Percentiles rank a stretch among this genome's conserved stretches.
Evolutionary conservation across 2,113 vertebrate species (phyloP).

Genomic region (Gulo gulo): DNA sequence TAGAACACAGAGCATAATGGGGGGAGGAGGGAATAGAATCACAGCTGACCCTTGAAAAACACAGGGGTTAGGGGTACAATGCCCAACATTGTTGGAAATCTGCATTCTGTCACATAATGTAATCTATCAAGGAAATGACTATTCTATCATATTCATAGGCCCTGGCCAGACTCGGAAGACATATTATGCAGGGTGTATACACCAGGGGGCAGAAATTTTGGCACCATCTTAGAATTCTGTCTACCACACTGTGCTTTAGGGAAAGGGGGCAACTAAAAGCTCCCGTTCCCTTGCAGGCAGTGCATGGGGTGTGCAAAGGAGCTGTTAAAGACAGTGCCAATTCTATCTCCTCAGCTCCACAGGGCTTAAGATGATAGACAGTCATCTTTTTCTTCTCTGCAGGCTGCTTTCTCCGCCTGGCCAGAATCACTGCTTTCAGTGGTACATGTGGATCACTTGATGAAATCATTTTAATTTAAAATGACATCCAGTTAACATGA

Average conservation of each 20-base stretch:
- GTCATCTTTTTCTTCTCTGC: constrained; percentile 19
- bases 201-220: background rate
- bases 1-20: no score
- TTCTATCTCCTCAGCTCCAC: constrained; percentile 13
- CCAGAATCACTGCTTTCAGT: background rate
- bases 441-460: background rate
- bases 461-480: constrained; percentile 57
- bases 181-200: background rate
- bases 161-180: background rate
- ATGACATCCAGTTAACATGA: background rate
- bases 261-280: background rate
- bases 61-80: no score
- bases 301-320: background rate
- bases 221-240: background rate
- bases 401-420: constrained; percentile 1
- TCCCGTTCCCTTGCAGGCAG: background rate
- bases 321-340: background rate
- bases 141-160: background rate
- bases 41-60: no score
- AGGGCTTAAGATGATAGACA: background rate
- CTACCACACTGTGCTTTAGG: background rate
- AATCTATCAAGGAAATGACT: background rate
- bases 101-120: background rate
- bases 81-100: no score
- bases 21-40: no score